Evolutionary conservation across 1,140 invertebrate genomes (phyloP).

Genomic region (Tribolium castaneum): DNA sequence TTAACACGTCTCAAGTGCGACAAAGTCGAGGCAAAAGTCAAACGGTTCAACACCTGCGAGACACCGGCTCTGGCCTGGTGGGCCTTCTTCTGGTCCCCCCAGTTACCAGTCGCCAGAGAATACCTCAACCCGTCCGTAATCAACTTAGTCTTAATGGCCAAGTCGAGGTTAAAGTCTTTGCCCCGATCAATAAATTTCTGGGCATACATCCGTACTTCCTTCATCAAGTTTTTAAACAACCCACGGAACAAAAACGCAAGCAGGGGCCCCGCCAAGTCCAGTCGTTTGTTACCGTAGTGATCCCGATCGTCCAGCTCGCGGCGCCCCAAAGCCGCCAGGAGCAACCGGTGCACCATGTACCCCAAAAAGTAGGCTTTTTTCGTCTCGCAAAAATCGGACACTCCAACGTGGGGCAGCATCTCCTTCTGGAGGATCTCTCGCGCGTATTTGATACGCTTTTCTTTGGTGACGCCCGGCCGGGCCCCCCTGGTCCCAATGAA

Average conservation of each 20-base stretch:
- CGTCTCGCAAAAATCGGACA: constrained; percentile 99
- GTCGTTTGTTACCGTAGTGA: constrained; percentile 99
- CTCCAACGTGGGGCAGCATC: constrained; percentile 99
- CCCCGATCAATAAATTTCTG: constrained; percentile 99
- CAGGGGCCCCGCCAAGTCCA: constrained; percentile 96
- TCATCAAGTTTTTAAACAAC: constrained; percentile 92
- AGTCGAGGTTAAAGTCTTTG: constrained; percentile 97
- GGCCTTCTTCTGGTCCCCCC: constrained; percentile 99
- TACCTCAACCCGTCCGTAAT: constrained; percentile 99
- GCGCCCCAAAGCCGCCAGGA: constrained; percentile 93
- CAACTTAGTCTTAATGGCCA: constrained; percentile 97
- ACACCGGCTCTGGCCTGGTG: constrained; percentile 82
- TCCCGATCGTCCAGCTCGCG: constrained; percentile 98
- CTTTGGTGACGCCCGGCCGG: constrained; percentile 96
- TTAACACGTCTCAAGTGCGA: constrained; percentile 97
- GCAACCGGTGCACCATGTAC: constrained; percentile 98
- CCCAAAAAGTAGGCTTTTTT: constrained; percentile 99
- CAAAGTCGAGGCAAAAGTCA: constrained; percentile 97
- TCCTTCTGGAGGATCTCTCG: constrained; percentile 99
- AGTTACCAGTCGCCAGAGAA: constrained; percentile 98
- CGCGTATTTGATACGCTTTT: constrained; percentile 98
- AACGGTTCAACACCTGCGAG: constrained; percentile 90
- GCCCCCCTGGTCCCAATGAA: constrained; percentile 98
- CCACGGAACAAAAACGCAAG: constrained; percentile 96
- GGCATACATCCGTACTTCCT: constrained; percentile 97